Base-by-base conservation (phyloP, 2,888 invertebrate species). In the Morpho deidamia region DNA sequence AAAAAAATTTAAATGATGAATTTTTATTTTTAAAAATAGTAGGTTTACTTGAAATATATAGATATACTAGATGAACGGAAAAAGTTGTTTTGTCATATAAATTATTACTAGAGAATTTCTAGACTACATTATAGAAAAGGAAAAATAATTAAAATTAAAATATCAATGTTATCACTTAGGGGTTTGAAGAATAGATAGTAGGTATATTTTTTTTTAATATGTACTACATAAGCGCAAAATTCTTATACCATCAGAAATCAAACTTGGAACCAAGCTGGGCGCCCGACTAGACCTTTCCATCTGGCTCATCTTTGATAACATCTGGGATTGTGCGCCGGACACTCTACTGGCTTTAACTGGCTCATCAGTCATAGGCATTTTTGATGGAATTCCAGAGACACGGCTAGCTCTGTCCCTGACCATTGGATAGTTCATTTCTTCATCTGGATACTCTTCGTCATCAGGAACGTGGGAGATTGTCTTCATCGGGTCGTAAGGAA, bases 401-500 rank as follows among this genome's bases (percentile, higher is more conserved):
- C 39, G 46, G 8, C 59, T 53, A 7, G 32, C 10, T 12, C 42
- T 56, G 8, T 41, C 51, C 2, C 42, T 46, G 10, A 52, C 37
- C 12, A 44, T 33, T 2, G 53, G 11, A 11, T 34, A 32, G 5
- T 55, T 47, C 11, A 39, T 37, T 7, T 10, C 44, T 23, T 34
- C 44, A 7, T 39, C 39, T 11, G 14, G 9, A 1, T 44, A 41
- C 8, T 56, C 43, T 4, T 53, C 54, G 0, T 64, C 64, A 9
- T 69, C 67, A 0, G 69, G 63, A 0, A 76, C 63, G 44, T 78
- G 73, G 0, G 81, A 81, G 33, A 86, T 66, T 0, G 81, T 77
- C 55, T 66, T 74, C 69, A 66, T 76, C 0, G 82, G 77, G 38
- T 83, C 74, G 57, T 81, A 84, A 0, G 60, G 60, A 0, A 83